Evolutionary conservation across 2,888 invertebrate species (phyloP), one percentile per base, ranked within the genome.

Genomic region (Torymus auratus): DNA sequence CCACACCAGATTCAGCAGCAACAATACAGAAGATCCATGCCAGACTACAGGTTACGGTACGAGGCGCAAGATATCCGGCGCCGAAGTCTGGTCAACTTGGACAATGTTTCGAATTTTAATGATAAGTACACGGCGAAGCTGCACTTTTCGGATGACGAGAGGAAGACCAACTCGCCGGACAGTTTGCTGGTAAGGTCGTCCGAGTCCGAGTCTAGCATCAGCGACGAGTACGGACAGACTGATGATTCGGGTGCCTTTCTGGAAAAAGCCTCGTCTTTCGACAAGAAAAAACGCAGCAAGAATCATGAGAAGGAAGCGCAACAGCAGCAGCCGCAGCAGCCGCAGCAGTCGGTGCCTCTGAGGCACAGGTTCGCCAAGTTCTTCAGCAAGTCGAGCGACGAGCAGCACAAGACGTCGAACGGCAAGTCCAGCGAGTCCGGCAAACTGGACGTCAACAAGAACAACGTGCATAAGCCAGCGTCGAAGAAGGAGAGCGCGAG

Each of bases 151-250:
- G 91, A 91, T 76, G 91, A 91, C 65, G 91, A 90, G 56, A 87
- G 90, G 50, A 91, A 91, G 80, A 91, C 89, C 2, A 91, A 90
- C 81, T 91, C 90, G 3, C 91, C 90, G 12, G 91, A 91, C 77
- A 91, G 91, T 81, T 86, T 91, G 2, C 83, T 91, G 70, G 89
- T 91, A 1, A 90, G 90, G 62, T 90, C 91, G 0, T 91, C 91
- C 20, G 91, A 90, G 78, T 90, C 91, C 2, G 84, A 89, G 60
- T 89, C 91, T 77, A 91, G 91, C 81, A 81, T 78, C 58, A 83
- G 83, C 67, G 83, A 83, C 61, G 91, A 91, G 83, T 91, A 91
- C 52, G 89, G 94, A 91, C 85, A 94, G 94, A 89, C 89, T 1
- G 90, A 90, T 75, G 91, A 89, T 70, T 91, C 91, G 1, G 90